These are phyloP conservation scores for Oegoconia quadripuncta DNA, from an alignment of 2,888 invertebrate species.

Conservation along the genomic window DNA sequence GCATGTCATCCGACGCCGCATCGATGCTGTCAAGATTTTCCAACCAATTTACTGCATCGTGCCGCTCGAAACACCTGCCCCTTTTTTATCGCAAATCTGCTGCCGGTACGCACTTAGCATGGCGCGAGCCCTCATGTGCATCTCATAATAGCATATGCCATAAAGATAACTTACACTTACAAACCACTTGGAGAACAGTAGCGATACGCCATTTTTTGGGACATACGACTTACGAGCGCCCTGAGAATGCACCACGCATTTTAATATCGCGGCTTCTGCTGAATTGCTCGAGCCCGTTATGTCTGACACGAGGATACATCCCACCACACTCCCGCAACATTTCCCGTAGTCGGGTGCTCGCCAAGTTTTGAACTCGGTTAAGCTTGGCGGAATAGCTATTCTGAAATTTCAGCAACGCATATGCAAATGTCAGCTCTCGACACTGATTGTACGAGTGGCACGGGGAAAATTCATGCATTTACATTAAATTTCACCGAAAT, in stretches of 20 bases:
- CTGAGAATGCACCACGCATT: conserved; percentile 38
- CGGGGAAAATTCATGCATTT: conserved; percentile 76
- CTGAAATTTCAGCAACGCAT: conserved; percentile 74
- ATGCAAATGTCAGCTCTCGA: conserved; percentile 78
- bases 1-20: conserved; percentile 40
- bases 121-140: conserved; percentile 43
- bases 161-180: conserved; percentile 47
- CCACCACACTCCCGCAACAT: conserved; percentile 52
- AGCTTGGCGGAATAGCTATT: conserved; percentile 69
- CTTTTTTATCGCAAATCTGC: conserved; percentile 48
- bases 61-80: conserved; percentile 46
- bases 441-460: conserved; percentile 77
- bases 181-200: conserved; percentile 36
- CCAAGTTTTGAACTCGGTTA: conserved; percentile 73
- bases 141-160: conserved; percentile 48
- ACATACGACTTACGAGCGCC: conserved; percentile 23
- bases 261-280: conserved; percentile 40
- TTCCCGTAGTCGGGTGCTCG: conserved; percentile 50
- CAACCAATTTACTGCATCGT: conserved; percentile 46
- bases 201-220: conserved; percentile 42
- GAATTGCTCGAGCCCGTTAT: conserved; percentile 39
- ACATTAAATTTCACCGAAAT: conserved; percentile 76
- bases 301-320: conserved; percentile 53
- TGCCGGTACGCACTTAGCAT: conserved; percentile 43
- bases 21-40: conserved; percentile 39